Conservation (phyloP, 2,113 vertebrate genomes). For the Tricholaema leucomelas region DNA sequence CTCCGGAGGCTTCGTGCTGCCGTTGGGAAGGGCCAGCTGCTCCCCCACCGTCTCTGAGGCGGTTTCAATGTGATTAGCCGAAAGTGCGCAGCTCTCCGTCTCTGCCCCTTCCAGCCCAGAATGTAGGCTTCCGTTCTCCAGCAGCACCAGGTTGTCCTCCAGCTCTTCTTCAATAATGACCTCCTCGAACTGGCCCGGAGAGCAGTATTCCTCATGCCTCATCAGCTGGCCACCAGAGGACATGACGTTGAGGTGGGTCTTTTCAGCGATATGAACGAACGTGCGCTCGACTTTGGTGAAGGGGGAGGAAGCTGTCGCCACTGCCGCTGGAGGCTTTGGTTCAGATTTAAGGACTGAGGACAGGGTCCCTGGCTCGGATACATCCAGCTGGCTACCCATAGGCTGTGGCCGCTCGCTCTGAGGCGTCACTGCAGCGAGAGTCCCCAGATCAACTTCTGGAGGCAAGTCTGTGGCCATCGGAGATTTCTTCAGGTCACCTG, state of each 20-base stretch:
- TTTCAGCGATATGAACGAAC: constrained; percentile 94
- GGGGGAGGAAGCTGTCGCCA: constrained; percentile 84
- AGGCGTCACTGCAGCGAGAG: constrained; percentile 77
- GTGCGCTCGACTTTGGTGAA: constrained; percentile 97
- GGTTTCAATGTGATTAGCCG: constrained; percentile 27
- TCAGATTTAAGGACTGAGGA: constrained; percentile 89
- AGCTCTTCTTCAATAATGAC: constrained; percentile 58
- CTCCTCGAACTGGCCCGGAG: constrained; percentile 65
- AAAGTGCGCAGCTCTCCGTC: constrained; percentile 58
- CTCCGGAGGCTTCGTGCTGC: background rate
- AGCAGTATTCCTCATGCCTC: constrained; percentile 74
- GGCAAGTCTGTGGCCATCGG: constrained; percentile 79
- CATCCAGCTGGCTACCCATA: constrained; percentile 81
- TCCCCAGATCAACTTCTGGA: constrained; percentile 84
- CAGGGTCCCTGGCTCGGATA: constrained; percentile 85
- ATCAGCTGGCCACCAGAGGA: constrained; percentile 83
- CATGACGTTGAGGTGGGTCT: constrained; percentile 93
- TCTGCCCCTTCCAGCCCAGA: constrained; percentile 53
- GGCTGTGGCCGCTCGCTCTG: constrained; percentile 82
- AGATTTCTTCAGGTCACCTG: constrained; percentile 92
- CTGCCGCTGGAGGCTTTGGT: constrained; percentile 77
- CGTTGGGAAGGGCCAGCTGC: constrained; percentile 38
- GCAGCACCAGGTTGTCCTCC: constrained; percentile 33
- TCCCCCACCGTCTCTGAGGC: constrained; percentile 47
- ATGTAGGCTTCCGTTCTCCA: constrained; percentile 59